Evolutionary conservation across 2,113 vertebrate species (phyloP), one percentile per base, ranked within the genome.

Genomic region (Gila orcuttii): DNA sequence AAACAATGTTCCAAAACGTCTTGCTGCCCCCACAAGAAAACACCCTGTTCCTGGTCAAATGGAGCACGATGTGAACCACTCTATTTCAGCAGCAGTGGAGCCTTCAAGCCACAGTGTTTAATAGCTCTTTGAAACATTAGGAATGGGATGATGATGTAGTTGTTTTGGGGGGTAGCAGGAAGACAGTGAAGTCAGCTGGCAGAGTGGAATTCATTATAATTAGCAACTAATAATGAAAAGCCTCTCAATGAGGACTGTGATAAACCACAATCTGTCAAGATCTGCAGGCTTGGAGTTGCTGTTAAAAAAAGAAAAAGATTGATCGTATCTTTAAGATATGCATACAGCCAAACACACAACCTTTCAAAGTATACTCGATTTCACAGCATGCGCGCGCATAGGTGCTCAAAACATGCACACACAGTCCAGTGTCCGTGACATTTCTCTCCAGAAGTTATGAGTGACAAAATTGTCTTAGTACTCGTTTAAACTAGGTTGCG

Each of bases 171-270:
- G 90, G 82, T 79, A 64, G 52, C 89, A 60, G 85, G 82, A 76
- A 89, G 73, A 83, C 15, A 1, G 79, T 74, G 52, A 77, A 86
- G 73, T 82, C 75, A 36, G 79, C 87, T 87, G 85, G 87, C 87
- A 85, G 89, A 85, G 85, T 77, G 23, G 42, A 86, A 89, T 73
- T 82, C 82, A 82, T 91, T 94, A 94, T 91, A 93, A 94, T 93
- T 93, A 94, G 92, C 88, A 1, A 60, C 80, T n/a, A 90, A 91
- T 90, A 89, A 93, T 92, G 89, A 92, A 91, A 93, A 91, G 91
- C 90, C 90, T 93, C 88, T 89, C 90, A 92, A 92, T 92, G 89
- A 92, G 87, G 90, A 92, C 88, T 88, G 92, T 90, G 91, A 85
- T 90, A 92, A 93, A 93, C 91, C 89, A 91, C 90, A 85, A 64